Evolutionary conservation across 2,888 invertebrate genomes (phyloP).

Genomic region (Polymixis lichenea): DNA sequence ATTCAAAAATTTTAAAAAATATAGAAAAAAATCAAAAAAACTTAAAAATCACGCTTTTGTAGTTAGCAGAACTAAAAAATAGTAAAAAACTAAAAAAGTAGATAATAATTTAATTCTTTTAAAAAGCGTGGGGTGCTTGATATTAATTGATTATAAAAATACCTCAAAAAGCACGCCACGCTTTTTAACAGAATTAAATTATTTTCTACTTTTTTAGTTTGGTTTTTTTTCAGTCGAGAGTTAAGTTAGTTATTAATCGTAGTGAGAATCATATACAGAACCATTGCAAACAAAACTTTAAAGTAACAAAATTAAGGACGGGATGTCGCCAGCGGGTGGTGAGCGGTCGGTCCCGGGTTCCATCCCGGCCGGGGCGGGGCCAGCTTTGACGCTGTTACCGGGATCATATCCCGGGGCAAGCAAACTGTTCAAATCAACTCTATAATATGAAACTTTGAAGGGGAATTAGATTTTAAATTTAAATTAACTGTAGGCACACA

Average conservation of each 20-base stretch:
- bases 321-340: conserved; percentile 69
- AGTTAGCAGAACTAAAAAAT: too few species aligned
- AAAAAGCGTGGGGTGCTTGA: too few species aligned
- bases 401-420: conserved; percentile 75
- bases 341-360: conserved; percentile 67
- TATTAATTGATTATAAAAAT: too few species aligned
- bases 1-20: too few species aligned
- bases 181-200: too few species aligned
- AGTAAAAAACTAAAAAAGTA: too few species aligned
- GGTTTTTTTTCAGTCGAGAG: neutral
- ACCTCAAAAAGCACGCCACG: too few species aligned
- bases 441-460: conserved; percentile 60
- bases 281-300: conserved; percentile 49
- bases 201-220: too few species aligned
- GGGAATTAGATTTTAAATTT: conserved; percentile 67
- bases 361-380: conserved; percentile 67
- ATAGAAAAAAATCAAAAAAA: too few species aligned
- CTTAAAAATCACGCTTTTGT: too few species aligned
- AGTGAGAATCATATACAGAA: conserved; percentile 62
- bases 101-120: too few species aligned
- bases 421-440: conserved; percentile 69
- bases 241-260: neutral
- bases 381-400: conserved; percentile 75
- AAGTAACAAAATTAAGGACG: conserved; percentile 64
- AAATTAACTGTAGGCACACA: conserved; percentile 63